Evolutionary conservation across 2,888 invertebrate species (phyloP).

Genomic region (Napeogenes inachia): DNA sequence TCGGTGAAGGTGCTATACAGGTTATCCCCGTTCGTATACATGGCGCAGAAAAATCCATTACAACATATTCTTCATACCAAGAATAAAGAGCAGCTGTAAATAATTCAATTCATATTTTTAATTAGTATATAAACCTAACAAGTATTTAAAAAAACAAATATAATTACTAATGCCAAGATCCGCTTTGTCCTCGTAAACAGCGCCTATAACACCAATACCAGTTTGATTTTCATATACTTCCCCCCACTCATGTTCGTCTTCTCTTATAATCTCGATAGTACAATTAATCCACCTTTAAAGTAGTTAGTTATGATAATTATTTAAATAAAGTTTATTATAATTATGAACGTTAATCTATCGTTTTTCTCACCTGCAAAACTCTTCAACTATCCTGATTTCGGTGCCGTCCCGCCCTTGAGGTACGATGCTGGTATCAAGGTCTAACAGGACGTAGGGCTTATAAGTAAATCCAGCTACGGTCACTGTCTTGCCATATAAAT

Average conservation of each 20-base stretch:
- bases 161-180: conserved; percentile 78
- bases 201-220: conserved; percentile 81
- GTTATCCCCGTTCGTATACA: conserved; percentile 81
- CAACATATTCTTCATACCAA: conserved; percentile 79
- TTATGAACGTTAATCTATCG: background rate
- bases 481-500: conserved; percentile 66
- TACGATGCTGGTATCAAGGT: conserved; percentile 48
- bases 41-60: conserved; percentile 79
- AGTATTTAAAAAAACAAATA: background rate
- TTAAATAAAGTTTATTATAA: background rate
- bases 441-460: conserved; percentile 76
- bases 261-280: conserved; percentile 64
- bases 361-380: conserved; percentile 66
- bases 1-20: conserved; percentile 82
- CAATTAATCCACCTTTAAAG: conserved; percentile 66
- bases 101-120: background rate
- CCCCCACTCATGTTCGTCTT: conserved; percentile 81
- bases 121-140: background rate
- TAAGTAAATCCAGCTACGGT: conserved; percentile 78
- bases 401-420: conserved; percentile 73
- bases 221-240: conserved; percentile 80
- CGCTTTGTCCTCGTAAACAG: conserved; percentile 77
- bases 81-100: conserved; percentile 73
- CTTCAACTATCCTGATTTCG: conserved; percentile 66
- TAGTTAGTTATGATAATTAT: conserved; percentile 1